These are phyloP conservation scores for Zeugodacus cucurbitae DNA, from an alignment of 1,140 invertebrate genomes.

Conservation along the genomic window DNA sequence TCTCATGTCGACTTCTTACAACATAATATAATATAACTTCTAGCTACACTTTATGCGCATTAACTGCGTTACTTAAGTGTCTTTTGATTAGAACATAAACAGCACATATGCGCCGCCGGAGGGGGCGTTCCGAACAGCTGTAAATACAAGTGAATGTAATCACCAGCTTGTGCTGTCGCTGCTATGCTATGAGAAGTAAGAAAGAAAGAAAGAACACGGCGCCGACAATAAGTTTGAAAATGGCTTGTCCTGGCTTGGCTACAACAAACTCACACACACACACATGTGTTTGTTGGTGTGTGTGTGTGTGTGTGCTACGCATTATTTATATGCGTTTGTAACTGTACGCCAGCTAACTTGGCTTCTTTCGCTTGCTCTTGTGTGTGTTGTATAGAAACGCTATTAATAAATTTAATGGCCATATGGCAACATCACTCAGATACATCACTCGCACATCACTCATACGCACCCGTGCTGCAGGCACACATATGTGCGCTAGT, in stretches of 20 bases:
- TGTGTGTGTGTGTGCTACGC: neutral
- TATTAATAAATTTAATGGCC: conserved; percentile 43
- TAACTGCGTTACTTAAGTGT: neutral
- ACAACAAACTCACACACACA: neutral
- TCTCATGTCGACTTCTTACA: too few relatives aligned
- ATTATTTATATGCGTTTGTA: neutral
- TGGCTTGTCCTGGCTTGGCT: neutral
- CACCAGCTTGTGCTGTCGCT: neutral
- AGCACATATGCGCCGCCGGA: neutral
- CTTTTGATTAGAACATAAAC: neutral
- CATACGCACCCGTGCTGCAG: neutral
- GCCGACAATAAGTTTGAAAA: neutral
- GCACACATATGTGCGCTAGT: neutral
- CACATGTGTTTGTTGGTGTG: neutral
- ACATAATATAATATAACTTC: neutral
- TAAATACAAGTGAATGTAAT: conserved; percentile 1
- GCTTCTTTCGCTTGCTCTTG: neutral
- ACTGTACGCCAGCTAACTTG: neutral
- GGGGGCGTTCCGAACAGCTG: neutral
- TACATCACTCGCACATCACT: conserved; percentile 13
- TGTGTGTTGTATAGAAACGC: neutral
- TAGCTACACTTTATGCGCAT: neutral
- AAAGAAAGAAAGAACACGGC: neutral
- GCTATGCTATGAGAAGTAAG: neutral
- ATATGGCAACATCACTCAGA: conserved; percentile 26